Evolutionary conservation across 2,797 vertebrate species (phyloP).

Genomic region (Holocentrus rufus): DNA sequence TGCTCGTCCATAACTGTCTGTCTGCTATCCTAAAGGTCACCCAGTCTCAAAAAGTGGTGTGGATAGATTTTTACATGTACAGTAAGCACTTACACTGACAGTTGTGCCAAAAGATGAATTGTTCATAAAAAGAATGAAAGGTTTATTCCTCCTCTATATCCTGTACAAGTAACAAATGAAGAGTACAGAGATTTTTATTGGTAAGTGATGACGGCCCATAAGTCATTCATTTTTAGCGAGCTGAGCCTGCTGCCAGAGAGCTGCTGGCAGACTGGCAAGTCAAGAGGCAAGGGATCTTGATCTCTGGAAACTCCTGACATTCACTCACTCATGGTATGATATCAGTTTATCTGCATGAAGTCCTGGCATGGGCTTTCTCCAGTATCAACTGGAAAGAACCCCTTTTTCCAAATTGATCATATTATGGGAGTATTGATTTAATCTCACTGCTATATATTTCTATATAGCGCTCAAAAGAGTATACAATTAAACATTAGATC

Average conservation of each 20-base stretch:
- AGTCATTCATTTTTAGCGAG: constrained; percentile 61
- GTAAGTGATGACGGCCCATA: constrained; percentile 43
- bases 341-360: not conserved
- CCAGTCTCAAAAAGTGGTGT: constrained; percentile 34
- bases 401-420: too few relatives aligned
- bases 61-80: constrained; percentile 38
- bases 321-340: not conserved
- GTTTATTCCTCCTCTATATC: constrained; percentile 55
- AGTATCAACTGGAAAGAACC: not conserved
- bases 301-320: constrained; percentile 8
- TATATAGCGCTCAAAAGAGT: too few relatives aligned
- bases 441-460: too few relatives aligned
- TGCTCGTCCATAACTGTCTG: constrained; percentile 12
- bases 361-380: not conserved
- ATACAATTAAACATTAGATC: too few relatives aligned
- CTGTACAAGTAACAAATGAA: constrained; percentile 52
- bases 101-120: constrained; percentile 47
- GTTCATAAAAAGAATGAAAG: constrained; percentile 38
- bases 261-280: constrained; percentile 26
- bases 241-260: constrained; percentile 21
- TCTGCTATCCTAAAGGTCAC: constrained; percentile 16
- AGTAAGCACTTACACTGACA: constrained; percentile 47
- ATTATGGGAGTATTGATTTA: too few relatives aligned
- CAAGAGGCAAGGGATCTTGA: constrained; percentile 29
- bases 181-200: constrained; percentile 52